These are phyloP conservation scores for Trogon surrucura DNA, from an alignment of 2,113 vertebrate species.

Conservation along the genomic window DNA sequence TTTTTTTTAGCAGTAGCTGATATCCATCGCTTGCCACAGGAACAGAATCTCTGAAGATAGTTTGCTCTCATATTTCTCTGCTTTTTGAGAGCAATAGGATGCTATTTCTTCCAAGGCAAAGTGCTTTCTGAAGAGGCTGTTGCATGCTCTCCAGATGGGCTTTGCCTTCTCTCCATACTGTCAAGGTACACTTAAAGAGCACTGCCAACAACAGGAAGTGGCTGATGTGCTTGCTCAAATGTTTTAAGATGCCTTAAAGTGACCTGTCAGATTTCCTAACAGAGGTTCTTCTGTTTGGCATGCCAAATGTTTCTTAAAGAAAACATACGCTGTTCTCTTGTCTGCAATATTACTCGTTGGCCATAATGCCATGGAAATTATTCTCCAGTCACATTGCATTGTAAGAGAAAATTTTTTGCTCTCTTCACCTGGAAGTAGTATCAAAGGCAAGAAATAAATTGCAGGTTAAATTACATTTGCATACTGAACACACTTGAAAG, in stretches of 20 bases:
- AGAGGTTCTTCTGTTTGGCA: conserved; percentile 5
- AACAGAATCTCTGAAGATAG: background rate
- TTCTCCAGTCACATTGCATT: background rate
- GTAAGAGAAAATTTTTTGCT: background rate
- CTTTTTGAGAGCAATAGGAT: conserved; percentile 13
- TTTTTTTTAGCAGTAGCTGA: background rate
- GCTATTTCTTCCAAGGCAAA: background rate
- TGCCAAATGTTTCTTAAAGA: conserved; percentile 46
- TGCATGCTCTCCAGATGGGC: conserved; percentile 34
- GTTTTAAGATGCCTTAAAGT: conserved; percentile 24
- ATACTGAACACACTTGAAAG: background rate
- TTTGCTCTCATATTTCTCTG: background rate
- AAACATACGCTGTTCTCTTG: background rate
- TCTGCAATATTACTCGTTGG: background rate
- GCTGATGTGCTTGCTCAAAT: background rate
- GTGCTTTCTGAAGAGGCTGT: conserved; percentile 41
- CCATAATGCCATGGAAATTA: background rate
- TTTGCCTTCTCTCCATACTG: conserved; percentile 22
- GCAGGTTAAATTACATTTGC: background rate
- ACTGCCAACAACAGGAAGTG: conserved; percentile 42
- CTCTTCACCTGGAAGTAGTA: background rate
- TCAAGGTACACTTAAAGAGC: background rate
- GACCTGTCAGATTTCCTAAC: conserved; percentile 50
- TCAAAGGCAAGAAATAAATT: background rate
- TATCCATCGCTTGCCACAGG: background rate